Base-by-base conservation (phyloP, 2,888 invertebrate genomes). In the Peribatodes rhomboidaria region DNA sequence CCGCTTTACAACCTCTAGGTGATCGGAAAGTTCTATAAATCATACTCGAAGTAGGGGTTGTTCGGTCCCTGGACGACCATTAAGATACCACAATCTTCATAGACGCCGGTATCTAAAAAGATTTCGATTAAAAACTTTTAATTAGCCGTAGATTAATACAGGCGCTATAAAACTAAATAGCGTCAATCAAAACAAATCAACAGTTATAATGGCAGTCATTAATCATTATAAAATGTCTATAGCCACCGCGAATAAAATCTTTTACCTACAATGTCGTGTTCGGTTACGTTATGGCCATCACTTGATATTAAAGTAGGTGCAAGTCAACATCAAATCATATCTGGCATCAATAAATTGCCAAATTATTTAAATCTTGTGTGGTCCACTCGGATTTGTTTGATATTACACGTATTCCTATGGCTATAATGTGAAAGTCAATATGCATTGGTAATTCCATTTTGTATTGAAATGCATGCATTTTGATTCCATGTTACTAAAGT, bases 281-380 rank as follows among this genome's bases (percentile, higher is more conserved):
- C 65, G 76, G 74, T 80, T 80, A 81, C 79, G 77, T 76, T 75
- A 80, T 78, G 72, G 71, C 67, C 76, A 76, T 78, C 71, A 70
- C 67, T 68, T 68, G 74, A 62, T 69, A 75, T 80, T 77, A 76
- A 57, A 55, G 74, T 77, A 77, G 77, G 73, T 78, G 77, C 76
- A 77, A 81, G 74, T 78, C 75, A 77, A 77, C 83, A 80, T 82
- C 77, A 82, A 83, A 87, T 85, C 79, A 82, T 82, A 81, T 73
- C 77, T 77, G 77, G 78, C 78, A 80, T 83, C 81, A 78, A 86
- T 80, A 85, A 86, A 89, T 85, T 80, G 85, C 73, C 75, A 80
- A 86, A 87, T 87, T 87, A 87, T 89, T 88, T 81, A 86, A 88
- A 88, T 88, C 75, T 77, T 66, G 82, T 83, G 82, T 80, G 80